Conservation (phyloP, 1,140 invertebrate genomes). For the Archegozetes longisetosus region DNA sequence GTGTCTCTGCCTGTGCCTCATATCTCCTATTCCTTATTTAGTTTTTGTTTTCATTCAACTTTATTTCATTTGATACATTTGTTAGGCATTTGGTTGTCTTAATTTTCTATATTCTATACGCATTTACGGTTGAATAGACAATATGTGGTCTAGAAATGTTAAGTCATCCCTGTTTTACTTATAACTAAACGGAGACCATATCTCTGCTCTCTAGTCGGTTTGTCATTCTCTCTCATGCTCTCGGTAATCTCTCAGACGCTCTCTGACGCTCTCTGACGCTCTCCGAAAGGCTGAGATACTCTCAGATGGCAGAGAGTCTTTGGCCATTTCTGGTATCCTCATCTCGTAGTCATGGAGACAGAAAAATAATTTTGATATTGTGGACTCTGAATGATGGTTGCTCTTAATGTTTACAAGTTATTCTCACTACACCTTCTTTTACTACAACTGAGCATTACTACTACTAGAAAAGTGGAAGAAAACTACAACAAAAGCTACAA, state of each 20-base stretch:
- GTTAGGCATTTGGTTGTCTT: not conserved
- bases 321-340: not conserved
- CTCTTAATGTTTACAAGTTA: not conserved
- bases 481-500: too few species aligned
- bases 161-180: too few species aligned
- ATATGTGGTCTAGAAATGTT: not conserved
- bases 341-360: not conserved
- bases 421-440: too few species aligned
- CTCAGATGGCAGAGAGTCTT: not conserved
- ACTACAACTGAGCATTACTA: too few species aligned
- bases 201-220: too few species aligned
- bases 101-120: not conserved
- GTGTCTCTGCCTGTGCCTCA: not conserved
- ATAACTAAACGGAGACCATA: too few species aligned
- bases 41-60: not conserved
- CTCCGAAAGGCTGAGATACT: not conserved
- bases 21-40: not conserved
- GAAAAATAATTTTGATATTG: not conserved
- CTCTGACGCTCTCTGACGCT: not conserved
- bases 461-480: too few species aligned
- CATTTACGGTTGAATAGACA: not conserved
- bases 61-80: not conserved
- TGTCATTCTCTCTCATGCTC: not conserved
- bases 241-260: not conserved
- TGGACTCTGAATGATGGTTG: not conserved